These are phyloP conservation scores for Oryzias curvinotus DNA, from an alignment of 2,113 vertebrate genomes.

Conservation along the genomic window DNA sequence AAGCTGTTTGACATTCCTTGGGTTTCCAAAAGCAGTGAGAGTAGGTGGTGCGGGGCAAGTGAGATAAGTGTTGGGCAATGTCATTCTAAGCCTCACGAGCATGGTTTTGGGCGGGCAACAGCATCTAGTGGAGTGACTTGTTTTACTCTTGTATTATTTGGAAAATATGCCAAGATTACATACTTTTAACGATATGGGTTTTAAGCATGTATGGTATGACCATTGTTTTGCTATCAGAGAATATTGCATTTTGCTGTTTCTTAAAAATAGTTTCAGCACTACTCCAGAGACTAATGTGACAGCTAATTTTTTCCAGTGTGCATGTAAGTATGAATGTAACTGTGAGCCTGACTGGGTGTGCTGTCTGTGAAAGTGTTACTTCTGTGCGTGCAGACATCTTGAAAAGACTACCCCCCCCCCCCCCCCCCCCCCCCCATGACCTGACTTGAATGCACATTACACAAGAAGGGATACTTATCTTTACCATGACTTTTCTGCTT, in stretches of 20 bases:
- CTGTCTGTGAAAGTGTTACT: conserved; percentile 13
- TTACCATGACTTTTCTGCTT: conserved; percentile 38
- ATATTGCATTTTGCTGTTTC: conserved; percentile 71
- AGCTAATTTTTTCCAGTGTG: conserved; percentile 50
- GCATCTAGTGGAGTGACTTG: conserved; percentile 60
- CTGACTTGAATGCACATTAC: conserved; percentile 55
- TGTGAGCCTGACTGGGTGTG: conserved; percentile 15
- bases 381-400: conserved; percentile 31
- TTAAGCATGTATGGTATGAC: conserved; percentile 59
- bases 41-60: conserved; percentile 33
- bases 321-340: conserved; percentile 19
- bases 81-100: conserved; percentile 64
- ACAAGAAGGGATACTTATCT: conserved; percentile 39
- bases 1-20: conserved; percentile 69
- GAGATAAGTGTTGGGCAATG: conserved; percentile 62
- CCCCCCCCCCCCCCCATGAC: conserved; percentile 43
- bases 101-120: conserved; percentile 52
- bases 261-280: conserved; percentile 63
- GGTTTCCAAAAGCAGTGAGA: conserved; percentile 34
- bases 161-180: conserved; percentile 61
- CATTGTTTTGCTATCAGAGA: conserved; percentile 58
- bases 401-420: conserved; percentile 58
- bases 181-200: conserved; percentile 57
- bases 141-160: conserved; percentile 63
- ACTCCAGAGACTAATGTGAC: conserved; percentile 56